Conservation (phyloP, 1,140 invertebrate genomes). For the Macrobrachium rosenbergii region DNA sequence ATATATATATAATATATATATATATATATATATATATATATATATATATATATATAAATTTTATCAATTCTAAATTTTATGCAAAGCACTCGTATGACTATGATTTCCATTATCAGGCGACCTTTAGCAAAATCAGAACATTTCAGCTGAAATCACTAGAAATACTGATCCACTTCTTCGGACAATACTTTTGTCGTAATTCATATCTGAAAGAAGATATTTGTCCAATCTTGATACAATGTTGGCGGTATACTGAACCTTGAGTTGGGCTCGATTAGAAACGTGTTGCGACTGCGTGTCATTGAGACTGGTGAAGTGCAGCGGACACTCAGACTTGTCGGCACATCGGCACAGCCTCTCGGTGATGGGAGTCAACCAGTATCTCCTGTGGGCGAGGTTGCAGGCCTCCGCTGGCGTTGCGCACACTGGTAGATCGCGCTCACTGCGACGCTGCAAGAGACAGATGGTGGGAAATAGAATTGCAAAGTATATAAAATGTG, state of each 20-base stretch:
- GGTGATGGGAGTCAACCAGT: conserved; percentile 73
- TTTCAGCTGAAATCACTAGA: no score
- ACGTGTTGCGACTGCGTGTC: conserved; percentile 47
- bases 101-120: no score
- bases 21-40: no score
- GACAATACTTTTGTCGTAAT: no score
- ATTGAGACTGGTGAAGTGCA: conserved; percentile 69
- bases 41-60: no score
- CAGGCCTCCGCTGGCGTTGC: conserved; percentile 70
- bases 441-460: conserved; percentile 71
- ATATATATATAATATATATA: no score
- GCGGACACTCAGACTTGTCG: conserved; percentile 73
- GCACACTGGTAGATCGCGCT: conserved; percentile 73
- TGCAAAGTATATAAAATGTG: not conserved
- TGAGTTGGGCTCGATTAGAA: conserved; percentile 73
- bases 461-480: not conserved
- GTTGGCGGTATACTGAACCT: conserved; percentile 69
- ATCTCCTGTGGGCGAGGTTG: conserved; percentile 73
- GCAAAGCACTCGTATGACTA: no score
- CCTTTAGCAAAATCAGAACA: no score
- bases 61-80: no score
- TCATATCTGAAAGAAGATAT: no score
- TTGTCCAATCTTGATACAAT: no score
- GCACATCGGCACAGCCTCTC: conserved; percentile 75
- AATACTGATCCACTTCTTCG: no score